Percentiles rank a stretch among this genome's conserved stretches.
These are phyloP conservation scores for pig (Sus scrofa) DNA, from an alignment of 2,113 vertebrate species.

Conservation along the genomic window T2T-Sscrofa CM000817.6:80074001-80074500, in stretches of 20 bases:
- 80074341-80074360: not conserved
- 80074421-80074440: too few relatives aligned
- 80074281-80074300: not conserved
- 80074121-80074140: not conserved
- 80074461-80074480: too few relatives aligned
- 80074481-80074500: too few relatives aligned
- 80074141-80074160: not conserved
- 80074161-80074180: too few relatives aligned
- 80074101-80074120: too few relatives aligned
- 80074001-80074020: fast-evolving
- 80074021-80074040: too few relatives aligned
- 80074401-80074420: too few relatives aligned
- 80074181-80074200: fast-evolving
- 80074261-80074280: fast-evolving
- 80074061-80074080: not conserved
- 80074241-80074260: fast-evolving
- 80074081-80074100: too few relatives aligned
- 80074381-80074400: too few relatives aligned
- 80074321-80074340: not conserved
- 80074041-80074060: fast-evolving
- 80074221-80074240: not conserved
- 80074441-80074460: too few relatives aligned
- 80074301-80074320: not conserved
- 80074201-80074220: fast-evolving
- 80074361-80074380: too few relatives aligned